Conservation (phyloP, 2,113 vertebrate species). For the Python bivittatus region DNA sequence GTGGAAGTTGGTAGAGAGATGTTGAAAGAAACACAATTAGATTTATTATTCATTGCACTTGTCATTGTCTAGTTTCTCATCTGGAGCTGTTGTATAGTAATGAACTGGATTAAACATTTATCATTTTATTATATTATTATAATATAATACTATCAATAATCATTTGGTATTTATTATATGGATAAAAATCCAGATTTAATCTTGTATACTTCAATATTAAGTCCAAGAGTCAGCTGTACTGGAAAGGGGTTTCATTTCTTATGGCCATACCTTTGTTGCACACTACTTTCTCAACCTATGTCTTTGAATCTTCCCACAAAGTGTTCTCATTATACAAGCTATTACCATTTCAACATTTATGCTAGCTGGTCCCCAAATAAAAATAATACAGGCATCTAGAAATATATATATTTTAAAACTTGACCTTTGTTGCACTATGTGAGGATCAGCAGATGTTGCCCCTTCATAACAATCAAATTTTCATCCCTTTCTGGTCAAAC, state of each 20-base stretch:
- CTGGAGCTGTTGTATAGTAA: not conserved
- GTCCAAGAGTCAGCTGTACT: not conserved
- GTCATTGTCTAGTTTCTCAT: not conserved
- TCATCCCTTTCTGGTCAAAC: not conserved
- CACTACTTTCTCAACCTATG: not conserved
- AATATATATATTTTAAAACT: not conserved
- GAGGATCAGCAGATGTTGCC: not conserved
- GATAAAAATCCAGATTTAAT: too few relatives aligned
- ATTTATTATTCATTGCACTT: not conserved
- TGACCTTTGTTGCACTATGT: not conserved
- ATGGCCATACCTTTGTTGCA: not conserved
- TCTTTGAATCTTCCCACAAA: not conserved
- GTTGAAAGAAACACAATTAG: not conserved
- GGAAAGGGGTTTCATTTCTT: not conserved
- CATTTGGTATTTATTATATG: too few relatives aligned
- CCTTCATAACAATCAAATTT: not conserved
- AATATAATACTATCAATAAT: not conserved
- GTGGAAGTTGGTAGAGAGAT: not conserved
- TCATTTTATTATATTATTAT: not conserved
- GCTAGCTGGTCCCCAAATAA: not conserved
- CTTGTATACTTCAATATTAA: not conserved
- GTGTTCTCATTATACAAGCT: too few relatives aligned
- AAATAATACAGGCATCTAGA: not conserved
- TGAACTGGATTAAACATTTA: not conserved
- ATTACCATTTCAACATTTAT: not conserved